Evolutionary conservation across 2,797 vertebrate species (phyloP).

Genomic region (Neomorphus geoffroyi): DNA sequence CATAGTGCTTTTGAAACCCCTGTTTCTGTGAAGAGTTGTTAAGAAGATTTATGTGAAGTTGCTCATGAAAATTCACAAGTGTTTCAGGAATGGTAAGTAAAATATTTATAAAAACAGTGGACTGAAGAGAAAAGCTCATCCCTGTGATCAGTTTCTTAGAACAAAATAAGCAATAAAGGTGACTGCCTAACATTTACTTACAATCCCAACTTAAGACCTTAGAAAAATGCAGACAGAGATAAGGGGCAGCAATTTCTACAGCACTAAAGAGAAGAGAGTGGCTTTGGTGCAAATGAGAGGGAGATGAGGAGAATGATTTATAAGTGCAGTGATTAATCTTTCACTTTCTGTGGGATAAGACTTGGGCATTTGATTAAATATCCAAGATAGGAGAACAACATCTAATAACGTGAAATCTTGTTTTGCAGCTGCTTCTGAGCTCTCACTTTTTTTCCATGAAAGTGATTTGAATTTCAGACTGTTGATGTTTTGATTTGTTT

Average conservation of each 20-base stretch:
- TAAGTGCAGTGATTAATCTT: background rate
- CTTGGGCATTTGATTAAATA: conserved; percentile 41
- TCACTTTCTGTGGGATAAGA: background rate
- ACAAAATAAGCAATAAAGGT: conserved; percentile 9
- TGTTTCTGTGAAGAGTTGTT: background rate
- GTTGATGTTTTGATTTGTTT: background rate
- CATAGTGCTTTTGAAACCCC: background rate
- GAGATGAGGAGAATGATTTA: background rate
- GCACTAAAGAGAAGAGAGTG: background rate
- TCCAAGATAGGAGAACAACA: conserved; percentile 5
- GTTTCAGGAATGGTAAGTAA: background rate
- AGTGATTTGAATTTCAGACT: conserved; percentile 36
- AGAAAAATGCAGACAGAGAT: background rate
- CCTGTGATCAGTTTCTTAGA: background rate
- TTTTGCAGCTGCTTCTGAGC: conserved; percentile 7
- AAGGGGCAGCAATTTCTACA: background rate
- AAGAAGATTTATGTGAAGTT: background rate
- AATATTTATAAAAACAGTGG: conserved; percentile 8
- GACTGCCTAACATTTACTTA: background rate
- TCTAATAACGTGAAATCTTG: conserved; percentile 16
- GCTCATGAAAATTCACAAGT: conserved; percentile 30
- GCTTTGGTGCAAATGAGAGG: background rate
- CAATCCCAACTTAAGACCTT: background rate
- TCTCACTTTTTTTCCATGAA: background rate
- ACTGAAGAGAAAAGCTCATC: background rate